Conservation (phyloP, 1,140 invertebrate genomes). For the Nephila pilipes region DNA sequence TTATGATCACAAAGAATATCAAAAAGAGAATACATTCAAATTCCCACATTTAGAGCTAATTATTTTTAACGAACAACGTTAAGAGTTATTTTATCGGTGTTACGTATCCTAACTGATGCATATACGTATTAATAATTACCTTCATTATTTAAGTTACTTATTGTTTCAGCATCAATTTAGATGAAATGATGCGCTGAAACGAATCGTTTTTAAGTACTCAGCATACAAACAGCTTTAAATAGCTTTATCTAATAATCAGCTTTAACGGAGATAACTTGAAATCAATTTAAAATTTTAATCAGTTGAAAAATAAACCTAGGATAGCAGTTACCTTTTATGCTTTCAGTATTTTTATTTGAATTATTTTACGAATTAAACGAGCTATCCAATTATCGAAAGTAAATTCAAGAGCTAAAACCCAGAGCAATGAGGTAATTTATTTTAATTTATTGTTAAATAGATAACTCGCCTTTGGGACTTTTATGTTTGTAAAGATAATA, state of each 20-base stretch:
- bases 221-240: background rate
- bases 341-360: background rate
- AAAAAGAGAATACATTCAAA: no score
- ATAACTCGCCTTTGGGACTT: background rate
- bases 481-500: background rate
- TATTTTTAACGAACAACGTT: no score
- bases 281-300: conserved; percentile 10
- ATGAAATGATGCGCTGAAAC: background rate
- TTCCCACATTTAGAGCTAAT: no score
- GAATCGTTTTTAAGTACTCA: background rate
- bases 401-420: background rate
- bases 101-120: background rate
- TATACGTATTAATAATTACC: background rate
- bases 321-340: background rate
- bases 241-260: background rate
- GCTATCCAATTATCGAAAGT: conserved; percentile 8
- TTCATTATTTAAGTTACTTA: background rate
- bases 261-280: no score
- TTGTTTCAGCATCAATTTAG: background rate
- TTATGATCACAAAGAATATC: no score
- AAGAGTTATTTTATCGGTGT: no score
- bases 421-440: background rate
- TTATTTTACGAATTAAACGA: conserved; percentile 22
- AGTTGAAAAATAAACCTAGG: background rate
- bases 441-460: background rate